Percentiles rank a stretch among this genome's conserved stretches.
phyloP scores from a whole-genome alignment of 1,140 invertebrate species.

The Drosophila pseudoobscura region DNA sequence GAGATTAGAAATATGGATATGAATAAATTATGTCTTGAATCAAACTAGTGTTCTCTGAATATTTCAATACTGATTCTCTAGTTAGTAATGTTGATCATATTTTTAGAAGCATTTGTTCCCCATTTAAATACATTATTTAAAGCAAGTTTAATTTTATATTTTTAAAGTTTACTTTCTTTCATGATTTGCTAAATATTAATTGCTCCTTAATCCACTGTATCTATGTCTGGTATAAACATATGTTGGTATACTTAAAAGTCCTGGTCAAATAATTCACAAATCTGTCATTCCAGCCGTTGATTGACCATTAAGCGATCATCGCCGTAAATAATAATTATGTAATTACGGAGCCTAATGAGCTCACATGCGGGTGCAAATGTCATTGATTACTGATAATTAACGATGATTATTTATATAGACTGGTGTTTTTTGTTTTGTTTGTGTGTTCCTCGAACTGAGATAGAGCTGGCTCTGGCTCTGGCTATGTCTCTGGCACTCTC shows the following conservation, averaged over 20 bases:
- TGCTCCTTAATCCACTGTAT: too few species aligned
- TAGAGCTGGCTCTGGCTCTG: constrained; percentile 10
- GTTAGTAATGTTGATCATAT: too few species aligned
- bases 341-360: constrained; percentile 58
- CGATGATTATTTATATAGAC: constrained; percentile 51
- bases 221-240: too few species aligned
- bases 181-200: too few species aligned
- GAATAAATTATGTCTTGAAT: too few species aligned
- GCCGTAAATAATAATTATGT: constrained; percentile 40
- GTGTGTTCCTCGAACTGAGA: constrained; percentile 8
- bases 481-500: constrained; percentile 13
- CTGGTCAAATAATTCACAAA: constrained; percentile 22
- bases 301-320: constrained; percentile 11
- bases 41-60: too few species aligned
- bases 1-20: too few species aligned
- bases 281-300: neutral
- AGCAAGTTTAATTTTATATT: too few species aligned
- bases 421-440: constrained; percentile 32
- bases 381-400: constrained; percentile 69
- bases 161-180: neutral
- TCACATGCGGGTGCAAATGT: constrained; percentile 61
- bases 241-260: too few species aligned
- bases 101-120: too few species aligned
- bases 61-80: too few species aligned
- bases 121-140: too few species aligned